phyloP scores from a whole-genome alignment of 2,113 vertebrate genomes.

The Poeciliopsis turrubarensis region DNA sequence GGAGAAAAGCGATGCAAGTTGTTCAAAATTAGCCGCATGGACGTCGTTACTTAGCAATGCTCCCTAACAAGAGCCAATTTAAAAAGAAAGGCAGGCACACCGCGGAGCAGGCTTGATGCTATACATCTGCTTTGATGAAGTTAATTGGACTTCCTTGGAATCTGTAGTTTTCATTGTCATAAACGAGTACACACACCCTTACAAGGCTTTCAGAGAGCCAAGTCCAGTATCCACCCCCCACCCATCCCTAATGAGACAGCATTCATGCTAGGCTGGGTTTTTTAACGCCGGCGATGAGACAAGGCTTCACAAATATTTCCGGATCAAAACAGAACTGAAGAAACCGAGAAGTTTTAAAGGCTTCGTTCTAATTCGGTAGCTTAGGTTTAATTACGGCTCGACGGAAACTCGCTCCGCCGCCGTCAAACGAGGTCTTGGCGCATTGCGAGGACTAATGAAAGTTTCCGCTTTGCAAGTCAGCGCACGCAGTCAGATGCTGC shows the following conservation, averaged over 20 bases:
- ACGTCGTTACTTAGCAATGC: slow-evolving; percentile 25
- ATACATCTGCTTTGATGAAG: background rate
- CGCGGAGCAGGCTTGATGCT: background rate
- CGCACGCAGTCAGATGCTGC: too few relatives aligned
- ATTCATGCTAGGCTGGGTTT: background rate
- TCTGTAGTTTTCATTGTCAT: background rate
- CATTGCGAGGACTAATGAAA: background rate
- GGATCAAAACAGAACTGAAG: background rate
- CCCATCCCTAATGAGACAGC: background rate
- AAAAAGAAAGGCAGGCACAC: background rate
- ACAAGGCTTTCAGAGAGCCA: background rate
- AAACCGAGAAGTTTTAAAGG: too few relatives aligned
- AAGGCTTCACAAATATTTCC: background rate
- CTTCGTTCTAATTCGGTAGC: too few relatives aligned
- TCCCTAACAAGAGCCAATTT: slow-evolving; percentile 19
- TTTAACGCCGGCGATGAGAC: background rate
- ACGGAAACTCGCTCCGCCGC: background rate
- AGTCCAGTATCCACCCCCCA: background rate
- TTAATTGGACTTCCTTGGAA: background rate
- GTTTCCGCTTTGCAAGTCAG: background rate
- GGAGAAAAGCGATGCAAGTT: slow-evolving; percentile 59
- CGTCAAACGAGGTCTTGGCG: background rate
- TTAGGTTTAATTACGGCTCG: too few relatives aligned
- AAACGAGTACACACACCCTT: background rate
- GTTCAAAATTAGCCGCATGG: slow-evolving; percentile 50